Conservation (phyloP, 2,797 vertebrate genomes). For the Synaphobranchus kaupii region DNA sequence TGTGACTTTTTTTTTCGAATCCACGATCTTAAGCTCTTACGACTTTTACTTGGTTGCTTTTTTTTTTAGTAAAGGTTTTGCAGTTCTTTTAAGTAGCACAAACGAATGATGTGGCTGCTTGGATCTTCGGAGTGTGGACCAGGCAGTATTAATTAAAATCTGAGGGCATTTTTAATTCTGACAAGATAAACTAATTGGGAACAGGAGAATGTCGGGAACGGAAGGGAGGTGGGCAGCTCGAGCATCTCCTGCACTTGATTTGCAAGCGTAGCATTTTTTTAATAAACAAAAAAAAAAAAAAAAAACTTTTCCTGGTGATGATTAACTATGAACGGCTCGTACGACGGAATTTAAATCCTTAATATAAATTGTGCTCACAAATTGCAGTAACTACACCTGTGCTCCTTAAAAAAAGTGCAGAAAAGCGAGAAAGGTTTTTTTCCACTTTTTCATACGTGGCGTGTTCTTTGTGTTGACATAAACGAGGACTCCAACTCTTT, state of each 20-base stretch:
- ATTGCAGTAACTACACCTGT: slow-evolving; percentile 71
- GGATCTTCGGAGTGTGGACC: slow-evolving; percentile 54
- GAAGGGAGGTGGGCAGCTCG: slow-evolving; percentile 42
- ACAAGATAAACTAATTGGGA: slow-evolving; percentile 53
- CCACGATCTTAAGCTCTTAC: slow-evolving; percentile 69
- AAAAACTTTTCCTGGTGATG: slow-evolving; percentile 59
- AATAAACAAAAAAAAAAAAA: neutral
- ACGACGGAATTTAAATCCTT: slow-evolving; percentile 62
- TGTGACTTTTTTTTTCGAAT: slow-evolving; percentile 58
- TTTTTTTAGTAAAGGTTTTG: slow-evolving; percentile 59
- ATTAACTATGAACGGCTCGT: slow-evolving; percentile 75
- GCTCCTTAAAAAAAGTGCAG: slow-evolving; percentile 65
- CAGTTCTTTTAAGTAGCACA: slow-evolving; percentile 61
- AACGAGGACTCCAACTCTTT: slow-evolving; percentile 73
- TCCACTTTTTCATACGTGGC: slow-evolving; percentile 64
- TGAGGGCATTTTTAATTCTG: slow-evolving; percentile 55
- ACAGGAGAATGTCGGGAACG: slow-evolving; percentile 37
- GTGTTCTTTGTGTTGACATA: slow-evolving; percentile 78
- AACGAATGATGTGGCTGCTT: slow-evolving; percentile 48
- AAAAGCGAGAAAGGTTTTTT: slow-evolving; percentile 7
- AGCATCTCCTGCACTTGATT: slow-evolving; percentile 57
- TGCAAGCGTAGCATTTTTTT: neutral
- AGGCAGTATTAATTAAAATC: slow-evolving; percentile 62
- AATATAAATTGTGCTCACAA: slow-evolving; percentile 60
- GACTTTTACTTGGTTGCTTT: slow-evolving; percentile 65